These are phyloP conservation scores for Pseudomyrmex sp. DNA, from an alignment of 1,140 invertebrate species.

Conservation along the genomic window DNA sequence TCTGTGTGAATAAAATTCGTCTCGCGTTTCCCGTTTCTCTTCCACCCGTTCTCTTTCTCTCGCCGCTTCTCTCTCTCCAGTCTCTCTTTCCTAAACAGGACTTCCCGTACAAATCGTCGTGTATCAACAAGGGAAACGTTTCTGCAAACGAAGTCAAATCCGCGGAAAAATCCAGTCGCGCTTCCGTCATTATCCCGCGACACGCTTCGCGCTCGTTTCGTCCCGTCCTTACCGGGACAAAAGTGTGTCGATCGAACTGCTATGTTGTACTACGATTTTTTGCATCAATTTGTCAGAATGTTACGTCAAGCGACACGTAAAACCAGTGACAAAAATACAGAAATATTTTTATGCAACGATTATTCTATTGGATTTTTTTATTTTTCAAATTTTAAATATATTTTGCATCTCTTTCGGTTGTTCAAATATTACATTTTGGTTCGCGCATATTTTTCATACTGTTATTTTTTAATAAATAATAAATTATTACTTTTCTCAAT, in stretches of 20 bases:
- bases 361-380: no score
- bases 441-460: no score
- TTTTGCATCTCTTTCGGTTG: no score
- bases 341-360: no score
- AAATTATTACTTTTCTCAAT: no score
- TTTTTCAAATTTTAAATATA: no score
- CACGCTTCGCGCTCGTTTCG: not conserved
- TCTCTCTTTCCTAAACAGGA: not conserved
- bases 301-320: no score
- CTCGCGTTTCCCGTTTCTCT: constrained; percentile 13
- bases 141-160: constrained; percentile 23
- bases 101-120: constrained; percentile 15
- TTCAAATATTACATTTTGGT: no score
- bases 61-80: constrained; percentile 8
- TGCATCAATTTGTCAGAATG: no score
- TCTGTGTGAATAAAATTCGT: constrained; percentile 38
- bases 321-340: no score
- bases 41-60: not conserved
- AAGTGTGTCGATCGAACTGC: constrained; percentile 57
- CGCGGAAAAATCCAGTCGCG: constrained; percentile 48
- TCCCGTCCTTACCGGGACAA: not conserved
- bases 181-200: not conserved
- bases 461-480: no score
- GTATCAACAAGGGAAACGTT: constrained; percentile 39
- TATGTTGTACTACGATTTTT: not conserved